Percentiles rank a stretch among this genome's conserved stretches.
Conservation (phyloP, 2,888 invertebrate species). For the Gymnosoma rotundatum region DNA sequence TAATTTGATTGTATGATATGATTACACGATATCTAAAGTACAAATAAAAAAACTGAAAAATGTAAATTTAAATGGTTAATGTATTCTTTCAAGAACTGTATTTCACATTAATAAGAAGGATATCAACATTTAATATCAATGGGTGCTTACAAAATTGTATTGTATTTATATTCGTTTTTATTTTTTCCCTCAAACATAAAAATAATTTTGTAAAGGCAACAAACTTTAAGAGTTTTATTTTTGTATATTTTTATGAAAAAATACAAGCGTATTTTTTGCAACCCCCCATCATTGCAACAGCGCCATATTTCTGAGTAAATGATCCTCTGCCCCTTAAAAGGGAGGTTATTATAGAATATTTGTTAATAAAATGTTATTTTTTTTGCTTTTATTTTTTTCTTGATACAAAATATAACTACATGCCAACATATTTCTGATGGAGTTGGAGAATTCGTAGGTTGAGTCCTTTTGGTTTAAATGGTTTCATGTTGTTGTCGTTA, state of each 20-base stretch:
- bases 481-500: constrained; percentile 60
- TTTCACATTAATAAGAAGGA: constrained; percentile 57
- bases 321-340: constrained; percentile 49
- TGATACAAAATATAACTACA: constrained; percentile 52
- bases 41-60: no score
- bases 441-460: constrained; percentile 26
- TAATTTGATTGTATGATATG: no score
- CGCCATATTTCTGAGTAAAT: constrained; percentile 64
- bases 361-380: constrained; percentile 68
- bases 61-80: background rate
- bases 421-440: constrained; percentile 14
- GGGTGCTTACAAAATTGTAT: constrained; percentile 65
- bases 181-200: constrained; percentile 42
- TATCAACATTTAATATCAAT: constrained; percentile 66
- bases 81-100: constrained; percentile 20
- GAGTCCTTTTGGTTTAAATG: constrained; percentile 59
- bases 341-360: constrained; percentile 66
- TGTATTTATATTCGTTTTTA: constrained; percentile 36
- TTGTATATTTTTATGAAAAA: constrained; percentile 60
- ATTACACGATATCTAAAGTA: no score
- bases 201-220: constrained; percentile 67
- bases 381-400: constrained; percentile 46
- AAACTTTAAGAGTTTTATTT: constrained; percentile 54
- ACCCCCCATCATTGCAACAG: constrained; percentile 21
- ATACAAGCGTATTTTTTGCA: constrained; percentile 55